These are phyloP conservation scores for fruit fly (Drosophila melanogaster) DNA, from an alignment of 1,140 invertebrate species.

Conservation along the genomic window Release_6_plus_ISO1_MT NT_033779.5:11197001-11197500, in stretches of 20 bases:
- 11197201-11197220: not conserved
- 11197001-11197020: conserved; percentile 53
- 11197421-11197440: not conserved
- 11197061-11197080: not conserved
- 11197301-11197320: too few relatives aligned
- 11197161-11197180: not conserved
- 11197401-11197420: not conserved
- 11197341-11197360: too few relatives aligned
- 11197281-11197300: not conserved
- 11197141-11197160: conserved; percentile 8
- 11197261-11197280: too few relatives aligned
- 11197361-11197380: not conserved
- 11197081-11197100: conserved; percentile 33
- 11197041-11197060: conserved; percentile 46
- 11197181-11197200: conserved; percentile 10
- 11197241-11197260: not conserved
- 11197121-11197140: conserved; percentile 47
- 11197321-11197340: too few relatives aligned
- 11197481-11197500: not conserved
- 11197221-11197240: too few relatives aligned
- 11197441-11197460: not conserved
- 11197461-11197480: too few relatives aligned
- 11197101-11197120: conserved; percentile 69
- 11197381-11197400: not conserved
- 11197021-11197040: conserved; percentile 31